Base-by-base conservation (phyloP, 2,888 invertebrate genomes). In the Priocnemis perturbator region DNA sequence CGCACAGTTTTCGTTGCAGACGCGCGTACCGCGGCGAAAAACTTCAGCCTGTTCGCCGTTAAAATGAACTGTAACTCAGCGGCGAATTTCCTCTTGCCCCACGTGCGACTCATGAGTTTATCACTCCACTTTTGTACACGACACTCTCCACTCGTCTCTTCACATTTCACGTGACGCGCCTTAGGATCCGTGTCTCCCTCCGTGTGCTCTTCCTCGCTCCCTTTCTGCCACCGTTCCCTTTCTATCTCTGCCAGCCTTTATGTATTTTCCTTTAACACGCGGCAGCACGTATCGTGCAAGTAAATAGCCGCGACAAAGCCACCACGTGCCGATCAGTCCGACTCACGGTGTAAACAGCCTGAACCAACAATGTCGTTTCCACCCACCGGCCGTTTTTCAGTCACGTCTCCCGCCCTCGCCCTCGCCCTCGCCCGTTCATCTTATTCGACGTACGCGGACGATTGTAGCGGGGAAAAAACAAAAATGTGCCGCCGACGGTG, bases 81-180 rank as follows among this genome's bases (percentile, higher is more conserved):
- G 37, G 1, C 50, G 17, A 50, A 50, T 17, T n/a, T 50, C 19
- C 50, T 47, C 47, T 11, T 47, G 17, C n/a, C 50, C 66, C 78
- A 70, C 65, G 67, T 60, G 69, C 55, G 67, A 62, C 69, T 75
- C 77, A 78, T 68, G 56, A 60, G 68, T 50, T 50, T 50, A n/a
- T n/a, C 50, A 37, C 37, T 37, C 37, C 37, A 37, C 37, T 37
- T 37, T 37, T 37, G 7, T 37, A 11, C 37, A 11, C 37, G 37
- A 37, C 37, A 37, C 37, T 37, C 37, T 58, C 57, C 62, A 57
- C 56, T 60, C 57, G 53, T 64, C 52, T 60, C 53, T 20, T 20
- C 53, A n/a, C n/a, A 26, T 20, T 20, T 48, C 56, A 26, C 45
- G 48, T 59, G 45, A 61, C 21, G 47, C 47, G 23, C 37, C 64